A percentile compares a stretch with the other conserved stretches of the same genome.
Conservation (phyloP, 2,888 invertebrate species). For the Cryptophagus acutangulus region DNA sequence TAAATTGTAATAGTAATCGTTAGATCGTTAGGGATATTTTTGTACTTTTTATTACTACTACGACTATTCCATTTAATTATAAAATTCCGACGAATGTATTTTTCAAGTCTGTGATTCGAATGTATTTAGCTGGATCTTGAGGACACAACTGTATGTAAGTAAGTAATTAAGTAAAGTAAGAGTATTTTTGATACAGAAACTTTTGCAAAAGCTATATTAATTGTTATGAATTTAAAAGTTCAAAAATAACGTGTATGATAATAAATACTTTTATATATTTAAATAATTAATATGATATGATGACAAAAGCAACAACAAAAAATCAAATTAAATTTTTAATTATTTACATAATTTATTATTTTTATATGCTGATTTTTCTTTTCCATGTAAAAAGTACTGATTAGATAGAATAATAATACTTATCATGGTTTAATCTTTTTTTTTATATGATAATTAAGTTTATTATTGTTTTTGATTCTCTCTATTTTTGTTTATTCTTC, state of each 20-base stretch:
- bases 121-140: no score
- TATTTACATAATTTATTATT: background rate
- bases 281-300: background rate
- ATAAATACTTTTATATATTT: background rate
- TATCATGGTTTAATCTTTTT: no score
- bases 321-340: background rate
- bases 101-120: background rate
- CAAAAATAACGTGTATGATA: background rate
- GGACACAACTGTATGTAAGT: no score
- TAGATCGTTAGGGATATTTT: background rate
- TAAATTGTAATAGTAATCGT: background rate
- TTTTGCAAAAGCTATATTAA: background rate
- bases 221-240: background rate
- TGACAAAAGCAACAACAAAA: background rate
- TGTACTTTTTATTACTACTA: background rate
- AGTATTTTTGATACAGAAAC: no score
- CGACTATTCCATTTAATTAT: background rate
- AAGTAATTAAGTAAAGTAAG: no score
- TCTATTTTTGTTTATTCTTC: background rate
- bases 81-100: background rate
- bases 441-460: no score
- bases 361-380: slow-evolving; percentile 1
- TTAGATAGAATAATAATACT: slow-evolving; percentile 1
- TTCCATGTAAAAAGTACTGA: background rate
- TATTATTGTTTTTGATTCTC: no score